Evolutionary conservation across 2,797 vertebrate genomes (phyloP), one percentile per base, ranked within the genome.

Genomic region (Sebastes cheni): DNA sequence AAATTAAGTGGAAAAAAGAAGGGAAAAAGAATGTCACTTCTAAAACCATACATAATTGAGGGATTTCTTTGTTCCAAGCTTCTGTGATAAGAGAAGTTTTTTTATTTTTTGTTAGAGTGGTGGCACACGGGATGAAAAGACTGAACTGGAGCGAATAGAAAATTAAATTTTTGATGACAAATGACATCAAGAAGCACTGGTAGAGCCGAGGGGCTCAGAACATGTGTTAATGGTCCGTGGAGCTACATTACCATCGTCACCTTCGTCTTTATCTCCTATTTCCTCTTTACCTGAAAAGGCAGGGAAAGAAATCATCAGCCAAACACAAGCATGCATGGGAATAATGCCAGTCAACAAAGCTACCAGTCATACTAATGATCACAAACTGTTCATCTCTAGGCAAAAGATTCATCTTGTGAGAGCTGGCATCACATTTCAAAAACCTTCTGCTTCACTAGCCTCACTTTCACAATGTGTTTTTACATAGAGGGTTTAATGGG

Each of bases 41-140:
- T 90, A 89, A 93, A 94, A 89, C 90, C 89, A 93, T 93, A 89
- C 92, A 94, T 94, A 93, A 94, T 93, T 94, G 90, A 94, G 77
- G 87, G 92, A 91, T 92, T 93, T 92, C 91, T 93, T 92, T 94
- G 89, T 94, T 94, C 90, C 83, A 61, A 25, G 83, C 82, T 52
- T 83, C 84, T 90, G 82, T 87, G 93, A 95, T 94, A 94, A 93
- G 89, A 89, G 30, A 91, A 87, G n/a, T 89, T 90, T 90, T 90
- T 87, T 84, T 82, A 9, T 20, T n/a, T 54, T 54, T 22, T 86
- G 16, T 32, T 72, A 67, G 75, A 86, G 82, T 82, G 70, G 79
- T 79, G 74, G 81, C 73, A 75, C 71, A 82, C 50, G 60, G 88
- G 72, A 86, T 81, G 72, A 89, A 88, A 81, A 89, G 79, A 81